Evolutionary conservation across 1,140 invertebrate genomes (phyloP).

Genomic region (Phymorhynchus buccinoides): DNA sequence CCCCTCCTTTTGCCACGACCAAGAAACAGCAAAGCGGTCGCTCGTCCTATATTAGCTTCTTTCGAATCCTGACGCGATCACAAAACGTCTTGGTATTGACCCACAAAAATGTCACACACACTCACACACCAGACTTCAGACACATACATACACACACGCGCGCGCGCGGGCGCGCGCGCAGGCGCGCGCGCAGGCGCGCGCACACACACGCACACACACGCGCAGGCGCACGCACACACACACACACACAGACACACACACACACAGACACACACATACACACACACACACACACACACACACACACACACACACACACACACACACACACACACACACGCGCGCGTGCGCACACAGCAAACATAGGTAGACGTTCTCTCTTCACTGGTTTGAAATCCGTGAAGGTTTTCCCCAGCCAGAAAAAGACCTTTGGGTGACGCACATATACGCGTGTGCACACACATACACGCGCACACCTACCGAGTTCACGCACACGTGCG

Average conservation of each 20-base stretch:
- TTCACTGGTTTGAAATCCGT: no score
- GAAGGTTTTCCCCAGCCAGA: no score
- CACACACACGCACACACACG: not conserved
- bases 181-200: not conserved
- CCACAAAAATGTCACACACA: no score
- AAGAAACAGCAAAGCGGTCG: no score
- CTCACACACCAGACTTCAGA: no score
- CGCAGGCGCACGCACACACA: not conserved
- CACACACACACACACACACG: constrained; percentile 15
- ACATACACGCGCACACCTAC: not conserved
- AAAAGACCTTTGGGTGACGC: no score
- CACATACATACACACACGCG: not conserved
- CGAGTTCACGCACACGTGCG: not conserved
- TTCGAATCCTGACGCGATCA: no score
- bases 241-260: constrained; percentile 13
- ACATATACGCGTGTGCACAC: not conserved
- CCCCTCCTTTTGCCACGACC: no score
- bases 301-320: constrained; percentile 17
- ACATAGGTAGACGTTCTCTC: no score
- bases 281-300: not conserved
- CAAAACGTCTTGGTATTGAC: no score
- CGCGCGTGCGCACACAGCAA: constrained; percentile 22
- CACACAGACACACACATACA: constrained; percentile 1
- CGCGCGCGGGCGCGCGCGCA: not conserved
- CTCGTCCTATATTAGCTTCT: no score